A percentile compares a stretch with the other conserved stretches of the same genome.
phyloP scores from a whole-genome alignment of 2,888 invertebrate species.

The Chrysomela aeneicollis region DNA sequence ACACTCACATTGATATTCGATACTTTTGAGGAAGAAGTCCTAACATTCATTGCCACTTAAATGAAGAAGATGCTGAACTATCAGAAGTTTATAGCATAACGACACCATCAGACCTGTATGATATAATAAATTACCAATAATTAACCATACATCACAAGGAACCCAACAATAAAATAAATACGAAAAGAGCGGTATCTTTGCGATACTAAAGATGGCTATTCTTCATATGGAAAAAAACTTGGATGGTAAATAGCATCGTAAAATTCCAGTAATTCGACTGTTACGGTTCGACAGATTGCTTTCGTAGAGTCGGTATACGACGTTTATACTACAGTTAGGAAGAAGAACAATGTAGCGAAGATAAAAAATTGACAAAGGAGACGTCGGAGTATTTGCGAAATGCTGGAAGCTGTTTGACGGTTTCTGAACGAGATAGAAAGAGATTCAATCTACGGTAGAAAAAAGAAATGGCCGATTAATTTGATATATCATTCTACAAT shows the following conservation, averaged over 20 bases:
- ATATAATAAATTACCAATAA: constrained; percentile 18
- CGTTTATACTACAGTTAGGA: constrained; percentile 17
- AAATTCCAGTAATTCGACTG: constrained; percentile 47
- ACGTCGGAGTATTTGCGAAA: constrained; percentile 2
- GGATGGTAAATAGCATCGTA: constrained; percentile 42
- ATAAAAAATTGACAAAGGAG: not conserved
- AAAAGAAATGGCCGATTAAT: too few species aligned
- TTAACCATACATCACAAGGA: constrained; percentile 14
- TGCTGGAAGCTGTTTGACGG: not conserved
- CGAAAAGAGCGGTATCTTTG: constrained; percentile 18
- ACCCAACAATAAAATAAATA: constrained; percentile 14
- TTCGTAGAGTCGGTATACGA: constrained; percentile 20
- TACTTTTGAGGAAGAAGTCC: not conserved
- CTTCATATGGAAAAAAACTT: constrained; percentile 21
- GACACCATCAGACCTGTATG: constrained; percentile 4
- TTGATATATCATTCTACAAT: too few species aligned
- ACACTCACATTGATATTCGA: not conserved
- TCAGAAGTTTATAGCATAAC: constrained; percentile 2
- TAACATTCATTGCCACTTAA: not conserved
- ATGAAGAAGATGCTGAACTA: constrained; percentile 12
- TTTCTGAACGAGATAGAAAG: not conserved
- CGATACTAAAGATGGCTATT: constrained; percentile 17
- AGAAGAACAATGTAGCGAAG: constrained; percentile 14
- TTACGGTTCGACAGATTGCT: constrained; percentile 41
- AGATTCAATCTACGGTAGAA: too few species aligned